Evolutionary conservation across 2,797 vertebrate species (phyloP).

Genomic region (Pipistrellus kuhlii): DNA sequence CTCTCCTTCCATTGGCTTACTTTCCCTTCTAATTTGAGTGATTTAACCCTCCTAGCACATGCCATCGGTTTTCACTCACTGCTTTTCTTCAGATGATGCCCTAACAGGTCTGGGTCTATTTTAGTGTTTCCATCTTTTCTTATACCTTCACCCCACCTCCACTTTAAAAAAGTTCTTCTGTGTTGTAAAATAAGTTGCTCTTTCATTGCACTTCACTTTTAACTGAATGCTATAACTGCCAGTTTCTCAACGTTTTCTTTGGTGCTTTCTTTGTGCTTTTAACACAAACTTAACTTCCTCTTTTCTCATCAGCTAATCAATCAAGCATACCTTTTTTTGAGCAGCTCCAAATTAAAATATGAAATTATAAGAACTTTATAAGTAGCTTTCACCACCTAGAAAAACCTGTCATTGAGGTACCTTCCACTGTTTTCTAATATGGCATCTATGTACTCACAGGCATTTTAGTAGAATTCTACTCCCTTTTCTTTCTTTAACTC

Average conservation of each 20-base stretch:
- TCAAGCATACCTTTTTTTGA: constrained; percentile 1
- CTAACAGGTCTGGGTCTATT: constrained; percentile 71
- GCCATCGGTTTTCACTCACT: constrained; percentile 70
- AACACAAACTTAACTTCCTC: not conserved
- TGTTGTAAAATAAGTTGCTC: not conserved
- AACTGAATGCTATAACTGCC: not conserved
- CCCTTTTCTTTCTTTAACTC: not conserved
- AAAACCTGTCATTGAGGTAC: not conserved
- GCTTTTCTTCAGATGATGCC: constrained; percentile 79
- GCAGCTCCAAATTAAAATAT: not conserved
- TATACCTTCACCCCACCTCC: not conserved
- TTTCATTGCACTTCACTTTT: not conserved
- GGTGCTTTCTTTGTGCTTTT: constrained; percentile 19
- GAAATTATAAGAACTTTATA: constrained; percentile 9
- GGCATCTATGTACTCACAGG: not conserved
- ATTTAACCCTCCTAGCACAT: not conserved
- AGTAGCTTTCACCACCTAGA: not conserved
- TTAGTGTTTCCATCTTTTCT: constrained; percentile 69
- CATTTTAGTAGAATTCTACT: constrained; percentile 30
- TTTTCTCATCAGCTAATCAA: not conserved
- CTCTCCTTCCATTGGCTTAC: constrained; percentile 10
- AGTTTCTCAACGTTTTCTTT: not conserved
- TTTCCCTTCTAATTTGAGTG: not conserved
- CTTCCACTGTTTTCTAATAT: not conserved
- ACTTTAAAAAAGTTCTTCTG: not conserved